Evolutionary conservation across 1,140 invertebrate species (phyloP), one percentile per base, ranked within the genome.

Genomic region (Maconellicoccus hirsutus): DNA sequence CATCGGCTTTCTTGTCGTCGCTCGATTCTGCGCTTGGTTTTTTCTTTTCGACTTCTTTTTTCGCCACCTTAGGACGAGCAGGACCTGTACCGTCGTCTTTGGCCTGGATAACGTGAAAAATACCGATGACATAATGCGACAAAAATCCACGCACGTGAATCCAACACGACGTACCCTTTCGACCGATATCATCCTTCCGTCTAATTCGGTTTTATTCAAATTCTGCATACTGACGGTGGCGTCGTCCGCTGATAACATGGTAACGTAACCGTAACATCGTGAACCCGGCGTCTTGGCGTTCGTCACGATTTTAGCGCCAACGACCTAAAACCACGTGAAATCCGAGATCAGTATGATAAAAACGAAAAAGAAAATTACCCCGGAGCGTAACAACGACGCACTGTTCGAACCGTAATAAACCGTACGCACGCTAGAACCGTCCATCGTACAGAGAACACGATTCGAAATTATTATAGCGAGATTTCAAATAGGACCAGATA

Each of bases 261-360:
- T 96, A 1, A 98, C 92, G 79, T 95, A 96, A 29, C 94, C 95
- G 79, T 95, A 97, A 79, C 93, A 96, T 70, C 91, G 86, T 21
- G 92, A 89, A 22, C 93, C 93, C 1, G 94, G 93, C 26, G 90
- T 92, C 70, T 88, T 84, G 0, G 94, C 92, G 81, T 95, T 96
- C 0, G 93, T 96, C 0, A 98, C 94, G n/a, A 98, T 90, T 82
- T 97, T 97, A 0, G 94, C 94, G 70, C 92, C 93, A 77, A 94
- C 78, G 14, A 86, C 83, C 83, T 84, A 72, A 70, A 71, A 42
- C 10, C 42, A n/a, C 27, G 25, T 59, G 6, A 39, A 70, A 29
- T n/a, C 39, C 39, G 21, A 21, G 59, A 63, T 12, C 7, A 21
- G 10, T 63, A 8, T 8, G 7, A n/a, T n/a, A n/a, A n/a, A n/a